These are phyloP conservation scores for Characodon lateralis DNA, from an alignment of 2,797 vertebrate genomes.

Conservation along the genomic window DNA sequence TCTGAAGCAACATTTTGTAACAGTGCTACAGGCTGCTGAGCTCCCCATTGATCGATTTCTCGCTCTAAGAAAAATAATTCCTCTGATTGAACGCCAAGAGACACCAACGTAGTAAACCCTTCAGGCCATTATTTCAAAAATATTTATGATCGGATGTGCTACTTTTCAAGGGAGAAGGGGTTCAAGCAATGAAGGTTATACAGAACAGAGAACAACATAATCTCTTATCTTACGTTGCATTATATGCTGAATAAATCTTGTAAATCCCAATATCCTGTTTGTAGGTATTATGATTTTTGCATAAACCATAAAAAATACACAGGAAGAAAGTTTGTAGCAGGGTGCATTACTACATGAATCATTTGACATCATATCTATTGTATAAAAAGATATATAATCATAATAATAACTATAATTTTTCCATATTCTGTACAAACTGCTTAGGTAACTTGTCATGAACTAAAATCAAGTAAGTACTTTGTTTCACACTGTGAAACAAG, in stretches of 20 bases:
- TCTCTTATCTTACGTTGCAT: neutral
- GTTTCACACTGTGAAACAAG: too few relatives aligned
- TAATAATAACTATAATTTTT: neutral
- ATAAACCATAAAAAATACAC: neutral
- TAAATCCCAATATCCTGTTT: neutral
- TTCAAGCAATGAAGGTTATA: neutral
- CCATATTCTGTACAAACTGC: too few relatives aligned
- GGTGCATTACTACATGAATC: neutral
- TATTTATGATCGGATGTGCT: neutral
- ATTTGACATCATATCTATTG: neutral
- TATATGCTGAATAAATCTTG: neutral
- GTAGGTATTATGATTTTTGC: neutral
- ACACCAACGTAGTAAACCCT: conserved; percentile 17
- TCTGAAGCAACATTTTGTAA: conserved; percentile 32
- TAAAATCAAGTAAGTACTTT: too few relatives aligned
- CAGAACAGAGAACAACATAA: neutral
- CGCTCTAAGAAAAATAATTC: conserved; percentile 6
- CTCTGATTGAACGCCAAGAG: conserved; percentile 22
- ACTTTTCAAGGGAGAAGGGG: neutral
- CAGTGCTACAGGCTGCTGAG: conserved; percentile 26
- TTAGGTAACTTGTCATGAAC: too few relatives aligned
- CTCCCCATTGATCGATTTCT: conserved; percentile 34
- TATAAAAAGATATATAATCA: neutral
- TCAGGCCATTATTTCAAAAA: conserved; percentile 27
- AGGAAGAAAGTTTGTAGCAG: neutral